Evolutionary conservation across 2,113 vertebrate genomes (phyloP).

Genomic region (Phrynosoma platyrhinos): DNA sequence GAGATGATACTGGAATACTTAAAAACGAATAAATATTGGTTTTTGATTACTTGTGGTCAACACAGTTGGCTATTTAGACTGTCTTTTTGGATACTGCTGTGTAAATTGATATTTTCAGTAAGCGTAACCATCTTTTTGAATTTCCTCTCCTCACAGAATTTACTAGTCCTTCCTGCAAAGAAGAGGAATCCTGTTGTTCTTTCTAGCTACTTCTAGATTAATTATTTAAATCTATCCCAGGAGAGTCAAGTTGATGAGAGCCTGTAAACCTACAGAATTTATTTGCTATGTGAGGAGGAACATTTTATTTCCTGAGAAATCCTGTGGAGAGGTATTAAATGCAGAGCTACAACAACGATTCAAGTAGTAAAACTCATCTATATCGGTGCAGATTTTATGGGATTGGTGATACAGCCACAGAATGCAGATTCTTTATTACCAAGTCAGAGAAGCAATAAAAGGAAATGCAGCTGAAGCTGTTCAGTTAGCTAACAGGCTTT

Average conservation of each 20-base stretch:
- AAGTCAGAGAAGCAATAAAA: neutral
- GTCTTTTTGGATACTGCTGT: too few relatives aligned
- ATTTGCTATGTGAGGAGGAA: accelerated
- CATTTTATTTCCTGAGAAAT: neutral
- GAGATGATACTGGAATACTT: too few relatives aligned
- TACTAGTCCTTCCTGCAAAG: neutral
- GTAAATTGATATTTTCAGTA: neutral
- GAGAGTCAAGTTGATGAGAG: accelerated
- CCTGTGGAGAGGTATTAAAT: neutral
- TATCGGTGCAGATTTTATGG: accelerated
- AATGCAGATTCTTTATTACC: accelerated
- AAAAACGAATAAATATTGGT: too few relatives aligned
- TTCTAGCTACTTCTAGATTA: neutral
- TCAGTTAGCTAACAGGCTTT: neutral
- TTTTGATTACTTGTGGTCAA: neutral
- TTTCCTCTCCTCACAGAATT: neutral
- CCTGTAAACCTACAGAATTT: neutral
- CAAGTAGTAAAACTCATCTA: neutral
- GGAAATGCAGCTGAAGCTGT: neutral
- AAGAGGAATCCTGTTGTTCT: neutral
- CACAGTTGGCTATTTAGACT: neutral
- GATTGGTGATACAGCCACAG: accelerated
- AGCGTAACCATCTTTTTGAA: neutral
- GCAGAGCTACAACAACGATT: neutral
- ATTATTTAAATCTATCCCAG: accelerated